These are phyloP conservation scores for Agrochola circellaris DNA, from an alignment of 2,888 invertebrate genomes.

Conservation along the genomic window DNA sequence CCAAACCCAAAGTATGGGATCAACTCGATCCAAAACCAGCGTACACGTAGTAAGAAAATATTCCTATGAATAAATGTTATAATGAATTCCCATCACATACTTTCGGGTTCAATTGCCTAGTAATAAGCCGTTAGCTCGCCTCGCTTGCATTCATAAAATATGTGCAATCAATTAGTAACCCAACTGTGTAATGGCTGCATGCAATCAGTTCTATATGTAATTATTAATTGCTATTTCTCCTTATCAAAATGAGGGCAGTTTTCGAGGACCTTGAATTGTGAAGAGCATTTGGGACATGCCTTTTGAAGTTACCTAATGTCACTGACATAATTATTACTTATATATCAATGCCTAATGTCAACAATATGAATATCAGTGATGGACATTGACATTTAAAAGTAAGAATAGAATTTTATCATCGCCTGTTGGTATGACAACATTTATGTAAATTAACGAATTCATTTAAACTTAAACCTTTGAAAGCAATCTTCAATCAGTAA, in stretches of 20 bases:
- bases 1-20: background rate
- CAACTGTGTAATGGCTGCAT: constrained; percentile 22
- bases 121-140: constrained; percentile 32
- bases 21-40: background rate
- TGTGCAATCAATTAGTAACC: constrained; percentile 52
- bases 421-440: constrained; percentile 5
- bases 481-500: background rate
- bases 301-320: background rate
- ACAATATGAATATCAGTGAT: background rate
- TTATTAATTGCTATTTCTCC: constrained; percentile 55
- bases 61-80: background rate
- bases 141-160: constrained; percentile 49
- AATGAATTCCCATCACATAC: constrained; percentile 45
- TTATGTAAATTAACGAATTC: constrained; percentile 2
- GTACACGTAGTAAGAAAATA: background rate
- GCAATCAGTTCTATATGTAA: constrained; percentile 35
- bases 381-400: constrained; percentile 22
- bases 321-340: background rate
- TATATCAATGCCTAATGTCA: constrained; percentile 1
- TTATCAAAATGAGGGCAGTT: constrained; percentile 32
- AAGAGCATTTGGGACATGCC: background rate
- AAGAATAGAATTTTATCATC: background rate
- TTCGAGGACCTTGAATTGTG: constrained; percentile 40
- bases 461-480: background rate
- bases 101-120: constrained; percentile 43